A percentile compares a stretch with the other conserved stretches of the same genome.
Evolutionary conservation across 2,888 invertebrate genomes (phyloP).

Genomic region (Dasysyrphus albostriatus): DNA sequence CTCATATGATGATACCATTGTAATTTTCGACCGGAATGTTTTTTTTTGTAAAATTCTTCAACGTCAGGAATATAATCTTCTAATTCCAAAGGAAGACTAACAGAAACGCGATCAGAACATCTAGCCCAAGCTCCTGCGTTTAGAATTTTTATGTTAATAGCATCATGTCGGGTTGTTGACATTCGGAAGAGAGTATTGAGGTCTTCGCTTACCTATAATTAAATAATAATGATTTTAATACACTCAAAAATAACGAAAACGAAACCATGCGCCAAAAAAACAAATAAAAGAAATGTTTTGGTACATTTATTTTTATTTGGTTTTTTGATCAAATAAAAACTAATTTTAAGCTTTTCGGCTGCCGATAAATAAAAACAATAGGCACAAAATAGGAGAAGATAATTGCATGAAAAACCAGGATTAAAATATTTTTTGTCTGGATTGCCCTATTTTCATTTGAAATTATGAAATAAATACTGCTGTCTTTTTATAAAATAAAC

Average conservation of each 20-base stretch:
- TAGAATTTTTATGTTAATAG: slow-evolving; percentile 98
- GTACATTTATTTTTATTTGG: no score
- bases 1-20: slow-evolving; percentile 99
- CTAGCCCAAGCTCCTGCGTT: slow-evolving; percentile 99
- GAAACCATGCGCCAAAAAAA: neutral
- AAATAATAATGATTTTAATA: neutral
- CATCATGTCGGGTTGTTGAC: slow-evolving; percentile 92
- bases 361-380: no score
- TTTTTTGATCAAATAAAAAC: no score
- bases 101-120: slow-evolving; percentile 96
- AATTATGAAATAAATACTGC: no score
- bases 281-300: no score
- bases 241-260: neutral
- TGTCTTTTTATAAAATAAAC: no score
- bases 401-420: no score
- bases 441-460: no score
- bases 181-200: slow-evolving; percentile 96
- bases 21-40: slow-evolving; percentile 98
- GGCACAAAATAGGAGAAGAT: no score
- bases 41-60: slow-evolving; percentile 98
- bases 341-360: no score
- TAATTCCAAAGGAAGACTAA: slow-evolving; percentile 97
- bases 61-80: slow-evolving; percentile 99
- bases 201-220: slow-evolving; percentile 91
- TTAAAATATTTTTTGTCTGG: no score